phyloP scores from a whole-genome alignment of 2,888 invertebrate genomes.

The Apodemia hepburni region DNA sequence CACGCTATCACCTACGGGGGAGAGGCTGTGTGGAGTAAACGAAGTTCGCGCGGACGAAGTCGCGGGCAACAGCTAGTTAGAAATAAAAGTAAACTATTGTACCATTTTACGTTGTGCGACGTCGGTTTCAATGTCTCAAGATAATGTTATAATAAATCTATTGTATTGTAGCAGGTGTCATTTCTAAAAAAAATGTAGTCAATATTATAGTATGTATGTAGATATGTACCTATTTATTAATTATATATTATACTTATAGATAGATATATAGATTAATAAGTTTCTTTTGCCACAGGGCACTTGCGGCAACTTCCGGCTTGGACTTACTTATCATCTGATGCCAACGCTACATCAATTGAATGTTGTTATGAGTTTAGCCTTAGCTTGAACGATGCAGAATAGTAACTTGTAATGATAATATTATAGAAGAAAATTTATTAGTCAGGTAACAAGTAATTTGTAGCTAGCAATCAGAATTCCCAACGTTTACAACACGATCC shows the following conservation, averaged over 20 bases:
- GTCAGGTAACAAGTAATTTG: slow-evolving; percentile 1
- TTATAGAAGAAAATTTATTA: neutral
- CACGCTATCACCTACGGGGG: too few relatives aligned
- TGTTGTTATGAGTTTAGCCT: too few relatives aligned
- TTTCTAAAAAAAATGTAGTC: too few relatives aligned
- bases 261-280: too few relatives aligned
- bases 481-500: slow-evolving; percentile 12
- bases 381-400: neutral
- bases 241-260: too few relatives aligned
- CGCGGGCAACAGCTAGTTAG: too few relatives aligned
- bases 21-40: too few relatives aligned
- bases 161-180: slow-evolving; percentile 39
- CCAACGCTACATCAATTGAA: too few relatives aligned
- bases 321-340: neutral
- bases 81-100: slow-evolving; percentile 49
- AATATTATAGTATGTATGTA: too few relatives aligned
- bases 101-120: slow-evolving; percentile 57
- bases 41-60: too few relatives aligned
- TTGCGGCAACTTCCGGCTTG: neutral
- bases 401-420: too few relatives aligned
- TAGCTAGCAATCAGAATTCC: slow-evolving; percentile 8
- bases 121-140: slow-evolving; percentile 44
- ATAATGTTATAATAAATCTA: slow-evolving; percentile 60
- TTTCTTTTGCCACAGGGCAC: neutral
- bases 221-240: too few relatives aligned